Base-by-base conservation (phyloP, 2,797 vertebrate species). In the Lemur catta region DNA sequence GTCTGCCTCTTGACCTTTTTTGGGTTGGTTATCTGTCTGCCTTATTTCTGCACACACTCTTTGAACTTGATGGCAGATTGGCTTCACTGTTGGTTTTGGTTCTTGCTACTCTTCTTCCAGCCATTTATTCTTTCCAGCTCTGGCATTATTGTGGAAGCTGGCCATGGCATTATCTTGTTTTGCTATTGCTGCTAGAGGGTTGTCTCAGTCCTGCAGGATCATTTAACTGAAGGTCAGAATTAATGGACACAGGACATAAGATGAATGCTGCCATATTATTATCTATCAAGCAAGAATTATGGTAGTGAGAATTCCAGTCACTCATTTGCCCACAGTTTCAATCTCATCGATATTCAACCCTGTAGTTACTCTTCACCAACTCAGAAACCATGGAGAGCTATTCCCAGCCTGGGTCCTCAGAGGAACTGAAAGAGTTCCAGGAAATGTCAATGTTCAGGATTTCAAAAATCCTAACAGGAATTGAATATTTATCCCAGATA, bases 391-490 rank as follows among this genome's bases (percentile, higher is more conserved):
- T 17, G 13, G 7, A 63, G 84, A 86, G 69, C 10, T 75, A 2
- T 28, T 95, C n/a, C n/a, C 59, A 69, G 18, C 11, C 4, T 6
- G 28, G 18, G 14, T 85, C 48, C 35, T 88, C 55, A 46, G 57
- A 43, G 2, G 1, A 84, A 57, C 33, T 57, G 3, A 7, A 89
- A n/a, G 33, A 84, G 63, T 87, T 84, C n/a, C 46, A 92, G n/a
- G 50, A 92, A 87, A 28, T 30, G 17, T 24, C 48, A 61, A 35
- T 14, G 30, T 65, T 52, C 50, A 93, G 69, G 43, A 89, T 74
- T 93, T 93, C 55, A 74, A 93, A 95, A 71, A 67, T 43, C 17
- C 18, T 63, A 92, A 72, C 9, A 87, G 75, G 55, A 93, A 81
- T 28, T 90, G 28, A 94, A 30, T 87, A 41, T 76, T 89, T 95